A percentile compares a stretch with the other conserved stretches of the same genome.
Conservation (phyloP, 2,113 vertebrate species). For the Tauraco erythrolophus region DNA sequence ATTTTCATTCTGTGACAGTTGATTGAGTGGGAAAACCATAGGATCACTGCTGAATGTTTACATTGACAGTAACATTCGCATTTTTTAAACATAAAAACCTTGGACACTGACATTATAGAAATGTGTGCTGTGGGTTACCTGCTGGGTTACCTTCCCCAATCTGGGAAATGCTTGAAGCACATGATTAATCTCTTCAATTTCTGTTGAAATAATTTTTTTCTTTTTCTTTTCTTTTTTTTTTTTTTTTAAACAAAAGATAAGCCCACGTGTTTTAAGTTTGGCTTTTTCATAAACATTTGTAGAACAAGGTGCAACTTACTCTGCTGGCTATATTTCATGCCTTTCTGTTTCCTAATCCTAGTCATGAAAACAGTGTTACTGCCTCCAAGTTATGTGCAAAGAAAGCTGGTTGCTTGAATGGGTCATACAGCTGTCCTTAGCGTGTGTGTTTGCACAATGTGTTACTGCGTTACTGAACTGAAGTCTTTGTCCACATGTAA, state of each 20-base stretch:
- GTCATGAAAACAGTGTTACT: background rate
- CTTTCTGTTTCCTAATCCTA: background rate
- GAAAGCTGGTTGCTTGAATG: background rate
- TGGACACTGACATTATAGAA: background rate
- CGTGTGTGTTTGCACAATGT: background rate
- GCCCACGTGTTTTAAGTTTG: background rate
- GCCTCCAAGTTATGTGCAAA: background rate
- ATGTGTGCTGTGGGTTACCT: background rate
- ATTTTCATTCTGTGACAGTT: conserved; percentile 1
- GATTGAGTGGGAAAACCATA: conserved; percentile 9
- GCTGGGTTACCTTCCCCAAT: background rate
- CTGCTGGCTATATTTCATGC: background rate
- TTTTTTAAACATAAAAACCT: conserved; percentile 19
- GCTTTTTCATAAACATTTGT: background rate
- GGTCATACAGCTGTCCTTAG: background rate
- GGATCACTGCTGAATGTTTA: conserved; percentile 7
- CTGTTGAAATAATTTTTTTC: background rate
- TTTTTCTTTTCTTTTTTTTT: background rate
- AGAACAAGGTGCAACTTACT: background rate
- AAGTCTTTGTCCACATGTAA: background rate
- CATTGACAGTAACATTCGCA: conserved; percentile 8
- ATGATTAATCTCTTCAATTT: background rate
- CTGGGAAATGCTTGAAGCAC: background rate
- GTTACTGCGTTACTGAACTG: background rate
- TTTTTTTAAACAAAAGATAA: background rate